Base-by-base conservation (phyloP, 2,113 vertebrate genomes). In the Aegotheles bennettii region DNA sequence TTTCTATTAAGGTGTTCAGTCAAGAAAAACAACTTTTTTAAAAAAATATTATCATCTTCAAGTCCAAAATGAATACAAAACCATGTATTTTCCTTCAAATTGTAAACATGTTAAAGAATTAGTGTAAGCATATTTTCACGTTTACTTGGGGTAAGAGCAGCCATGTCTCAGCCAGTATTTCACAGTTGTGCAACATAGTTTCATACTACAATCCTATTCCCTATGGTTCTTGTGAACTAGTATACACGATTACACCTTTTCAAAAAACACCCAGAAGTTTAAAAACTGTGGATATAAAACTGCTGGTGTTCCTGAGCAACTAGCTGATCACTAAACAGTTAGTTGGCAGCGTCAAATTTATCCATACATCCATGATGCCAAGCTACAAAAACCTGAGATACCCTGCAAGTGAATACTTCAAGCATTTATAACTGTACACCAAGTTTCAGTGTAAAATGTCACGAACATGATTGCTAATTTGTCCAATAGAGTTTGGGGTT, bases 1-100 rank as follows among this genome's bases (percentile, higher is more conserved):
- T 73, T 71, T 73, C 13, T 73, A 42, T 70, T 54, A 63, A 73
- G 24, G 56, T 21, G 4, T 38, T 56, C 65, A 83, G 53, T 45
- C 53, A 87, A 45, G 15, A 69, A 75, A 84, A 63, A 57, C 10
- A 36, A 20, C 33, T 21, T 75, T 74, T 47, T 61, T 29, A 26
- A 25, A 24, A 48, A 48, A 38, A 76, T 64, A 69, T 18, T 67
- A 16, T 86, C 74, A 84, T 35, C 45, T 96, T 93, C 90, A 96
- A 95, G 33, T 94, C 63, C 75, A 65, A 80, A 87, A 90, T 38
- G 0, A 93, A 97, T 75, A 93, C 50, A 97, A 95, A 90, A 13
- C 75, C 50, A 85, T 25, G 2, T 28, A 26, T 94, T 59, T 67
- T 71, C 84, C 33, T 91, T 93, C 29, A 92, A 91, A 74, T 2